phyloP scores from a whole-genome alignment of 2,888 invertebrate species.

The Ophion ventricosus region DNA sequence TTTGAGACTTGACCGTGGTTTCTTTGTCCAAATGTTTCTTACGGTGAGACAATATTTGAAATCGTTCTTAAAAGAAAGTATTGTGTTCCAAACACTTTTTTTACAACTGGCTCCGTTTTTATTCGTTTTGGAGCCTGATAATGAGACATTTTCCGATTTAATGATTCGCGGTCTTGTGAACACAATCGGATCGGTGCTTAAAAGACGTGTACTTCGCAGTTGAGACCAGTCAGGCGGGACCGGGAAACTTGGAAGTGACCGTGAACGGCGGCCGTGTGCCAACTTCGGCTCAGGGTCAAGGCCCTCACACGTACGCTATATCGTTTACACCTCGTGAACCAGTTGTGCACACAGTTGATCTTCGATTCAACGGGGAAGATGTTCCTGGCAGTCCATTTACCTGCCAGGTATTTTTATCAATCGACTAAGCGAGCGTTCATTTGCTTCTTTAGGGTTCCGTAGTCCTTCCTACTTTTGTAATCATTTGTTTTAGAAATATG shows the following conservation, averaged over 20 bases:
- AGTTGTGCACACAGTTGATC: conserved; percentile 95
- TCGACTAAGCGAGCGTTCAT: not conserved
- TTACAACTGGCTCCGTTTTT: too few relatives aligned
- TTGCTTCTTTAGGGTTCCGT: not conserved
- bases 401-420: conserved; percentile 81
- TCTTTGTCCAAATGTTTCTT: too few relatives aligned
- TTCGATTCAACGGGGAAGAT: conserved; percentile 97
- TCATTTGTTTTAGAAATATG: not conserved
- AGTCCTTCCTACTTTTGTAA: not conserved
- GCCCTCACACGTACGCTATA: conserved; percentile 97
- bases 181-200: not conserved
- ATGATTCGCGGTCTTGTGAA: not conserved
- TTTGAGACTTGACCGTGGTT: too few relatives aligned
- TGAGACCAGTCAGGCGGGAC: conserved; percentile 99
- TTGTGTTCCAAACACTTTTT: too few relatives aligned
- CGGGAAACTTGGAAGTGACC: conserved; percentile 98
- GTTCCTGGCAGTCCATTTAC: conserved; percentile 90
- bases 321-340: conserved; percentile 98
- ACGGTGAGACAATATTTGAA: too few relatives aligned
- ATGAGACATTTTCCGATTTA: not conserved
- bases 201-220: conserved; percentile 85
- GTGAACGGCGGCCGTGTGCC: conserved; percentile 99
- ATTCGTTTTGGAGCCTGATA: too few relatives aligned
- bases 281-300: conserved; percentile 97
- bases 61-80: too few relatives aligned